Evolutionary conservation across 2,113 vertebrate species (phyloP), one percentile per base, ranked within the genome.

Genomic region (Hyaena hyaena): DNA sequence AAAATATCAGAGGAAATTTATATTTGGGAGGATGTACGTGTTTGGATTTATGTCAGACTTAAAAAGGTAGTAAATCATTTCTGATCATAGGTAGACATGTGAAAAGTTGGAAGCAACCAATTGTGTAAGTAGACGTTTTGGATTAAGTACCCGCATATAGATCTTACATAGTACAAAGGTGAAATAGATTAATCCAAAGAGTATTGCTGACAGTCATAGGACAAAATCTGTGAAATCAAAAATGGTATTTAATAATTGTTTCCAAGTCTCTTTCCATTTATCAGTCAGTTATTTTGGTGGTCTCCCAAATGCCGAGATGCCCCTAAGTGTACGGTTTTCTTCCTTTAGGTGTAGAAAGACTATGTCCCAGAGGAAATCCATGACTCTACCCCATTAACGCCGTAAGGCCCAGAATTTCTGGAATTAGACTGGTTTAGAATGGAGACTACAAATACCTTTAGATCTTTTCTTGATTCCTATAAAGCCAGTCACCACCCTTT

Each of bases 31-130:
- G 50, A 50, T 71, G 11, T 45, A 1, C 43, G 12, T 76, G 16
- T 95, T 76, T 89, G 61, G 61, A 48, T 94, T 93, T 92, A 87
- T 4, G 11, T 79, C 76, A 89, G 35, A 65, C n/a, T 68, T 86
- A 15, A 88, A 69, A 93, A 89, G 28, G 53, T 26, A 79, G 63
- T 55, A 63, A 68, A 63, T 26, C 19, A 8, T 55, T 83, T 31
- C 63, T 68, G 2, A 31, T 66, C 58, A 55, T 80, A n/a, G 26
- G 5, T 28, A 35, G 33, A 28, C 83, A 45, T 87, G 68, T 88
- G 79, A 85, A 61, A 69, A 50, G 39, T 35, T 74, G 19, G 12
- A 88, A 68, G 21, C 69, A 69, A 68, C 45, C 63, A 73, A 43
- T 11, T 73, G 11, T 69, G 83, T 55, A 58, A 43, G 7, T 53